These are phyloP conservation scores for Pagetopsis macropterus DNA, from an alignment of 2,797 vertebrate genomes.

Conservation along the genomic window DNA sequence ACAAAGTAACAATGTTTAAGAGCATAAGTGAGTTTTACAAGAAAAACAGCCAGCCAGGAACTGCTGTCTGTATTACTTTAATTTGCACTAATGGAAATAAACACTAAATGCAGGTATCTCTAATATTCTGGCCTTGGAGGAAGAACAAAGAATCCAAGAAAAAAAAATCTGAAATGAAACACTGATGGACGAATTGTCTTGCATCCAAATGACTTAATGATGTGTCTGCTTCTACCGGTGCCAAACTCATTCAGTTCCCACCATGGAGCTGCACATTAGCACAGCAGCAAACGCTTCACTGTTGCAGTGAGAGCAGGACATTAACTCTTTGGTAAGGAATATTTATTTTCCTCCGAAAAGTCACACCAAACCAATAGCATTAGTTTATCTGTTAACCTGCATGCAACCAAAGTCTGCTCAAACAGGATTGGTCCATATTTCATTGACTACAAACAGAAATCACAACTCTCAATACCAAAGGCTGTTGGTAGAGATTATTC, in stretches of 20 bases:
- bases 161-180: constrained; percentile 11
- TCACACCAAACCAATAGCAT: background rate
- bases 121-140: background rate
- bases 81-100: background rate
- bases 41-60: constrained; percentile 3
- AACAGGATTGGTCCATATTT: too few relatives aligned
- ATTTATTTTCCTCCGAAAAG: constrained; percentile 11
- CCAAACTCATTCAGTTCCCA: constrained; percentile 28
- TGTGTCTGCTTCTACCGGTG: constrained; percentile 3
- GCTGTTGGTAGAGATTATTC: background rate
- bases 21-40: background rate
- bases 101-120: background rate
- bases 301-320: constrained; percentile 44
- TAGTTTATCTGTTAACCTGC: too few relatives aligned
- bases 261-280: constrained; percentile 46
- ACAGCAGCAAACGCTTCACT: constrained; percentile 15
- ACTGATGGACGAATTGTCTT: constrained; percentile 17
- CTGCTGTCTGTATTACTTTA: constrained; percentile 17
- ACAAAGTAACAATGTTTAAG: constrained; percentile 3
- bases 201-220: constrained; percentile 41
- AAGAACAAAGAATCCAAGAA: background rate
- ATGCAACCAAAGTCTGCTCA: too few relatives aligned
- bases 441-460: too few relatives aligned
- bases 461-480: too few relatives aligned
- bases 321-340: constrained; percentile 47